Percentiles rank a stretch among this genome's conserved stretches.
Conservation (phyloP, 2,888 invertebrate genomes). For the Drosophila infuscata region DNA sequence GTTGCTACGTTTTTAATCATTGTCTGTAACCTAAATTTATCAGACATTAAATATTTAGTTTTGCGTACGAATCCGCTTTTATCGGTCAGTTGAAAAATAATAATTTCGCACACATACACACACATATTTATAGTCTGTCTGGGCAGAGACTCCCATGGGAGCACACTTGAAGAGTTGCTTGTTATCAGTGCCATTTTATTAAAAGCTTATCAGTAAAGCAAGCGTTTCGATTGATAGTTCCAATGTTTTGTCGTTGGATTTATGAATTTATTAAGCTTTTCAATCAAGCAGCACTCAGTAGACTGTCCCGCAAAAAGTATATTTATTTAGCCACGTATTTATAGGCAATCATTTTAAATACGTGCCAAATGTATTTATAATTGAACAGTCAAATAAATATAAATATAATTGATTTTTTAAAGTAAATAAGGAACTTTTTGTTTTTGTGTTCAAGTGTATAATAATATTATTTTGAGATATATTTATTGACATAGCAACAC, state of each 20-base stretch:
- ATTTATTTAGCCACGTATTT: slow-evolving; percentile 25
- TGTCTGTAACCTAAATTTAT: slow-evolving; percentile 7
- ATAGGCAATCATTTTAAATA: slow-evolving; percentile 32
- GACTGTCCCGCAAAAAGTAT: not conserved
- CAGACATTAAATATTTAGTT: slow-evolving; percentile 6
- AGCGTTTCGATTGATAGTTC: slow-evolving; percentile 28
- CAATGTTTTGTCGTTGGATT: slow-evolving; percentile 17
- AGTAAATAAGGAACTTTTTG: not conserved
- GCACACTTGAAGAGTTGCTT: not conserved
- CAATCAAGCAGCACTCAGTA: slow-evolving; percentile 1
- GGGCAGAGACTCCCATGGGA: slow-evolving; percentile 10
- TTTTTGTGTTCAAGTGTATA: slow-evolving; percentile 4
- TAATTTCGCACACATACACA: too few relatives aligned
- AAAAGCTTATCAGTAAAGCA: slow-evolving; percentile 21
- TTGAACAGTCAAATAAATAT: slow-evolving; percentile 13
- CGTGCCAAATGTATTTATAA: slow-evolving; percentile 24
- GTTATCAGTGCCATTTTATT: slow-evolving; percentile 23
- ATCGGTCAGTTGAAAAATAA: slow-evolving; percentile 18
- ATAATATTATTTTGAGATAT: not conserved
- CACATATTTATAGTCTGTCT: slow-evolving; percentile 8
- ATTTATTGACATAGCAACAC: slow-evolving; percentile 25
- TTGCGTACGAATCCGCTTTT: slow-evolving; percentile 1
- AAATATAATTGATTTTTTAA: slow-evolving; percentile 13
- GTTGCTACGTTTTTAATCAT: slow-evolving; percentile 43
- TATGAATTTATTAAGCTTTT: slow-evolving; percentile 23